Base-by-base conservation (phyloP, 2,113 vertebrate species). In the Lagopus leucura region DNA sequence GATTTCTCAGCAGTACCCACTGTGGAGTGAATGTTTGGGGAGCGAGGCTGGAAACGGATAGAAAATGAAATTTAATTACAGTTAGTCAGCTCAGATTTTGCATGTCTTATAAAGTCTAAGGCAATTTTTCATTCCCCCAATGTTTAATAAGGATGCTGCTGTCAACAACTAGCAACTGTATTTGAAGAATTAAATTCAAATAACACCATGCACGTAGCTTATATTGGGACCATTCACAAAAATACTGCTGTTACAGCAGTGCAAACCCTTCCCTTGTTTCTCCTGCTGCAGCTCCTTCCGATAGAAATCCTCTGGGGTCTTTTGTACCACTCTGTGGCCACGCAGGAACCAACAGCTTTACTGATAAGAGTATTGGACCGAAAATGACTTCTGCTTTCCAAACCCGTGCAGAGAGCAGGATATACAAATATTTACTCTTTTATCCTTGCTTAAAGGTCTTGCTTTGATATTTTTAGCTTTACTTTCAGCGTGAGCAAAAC, bases 401-500 rank as follows among this genome's bases (percentile, higher is more conserved):
- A 86, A 74, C 8, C 32, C 25, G 55, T 43, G 87, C 79, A 83
- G 52, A 71, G 79, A 86, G 69, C 28, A 92, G 45, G 65, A 86
- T 57, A 74, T n/a, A 94, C 60, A 88, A 93, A 94, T 45, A 94
- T 92, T 92, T 88, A 84, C 48, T 60, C 38, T 72, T 81, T 73
- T 36, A 69, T 40, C 61, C 42, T 86, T 72, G 57, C 80, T 92
- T 95, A 72, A 89, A 93, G 75, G 89, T 83, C 72, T 81, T 82
- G 50, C 47, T 93, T 91, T 2, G 1, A 11, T 75, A 72, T 43
- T 61, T 88, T 92, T 66, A 69, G 42, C 36, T 67, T 60, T 72
- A 47, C 55, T 86, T 82, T 14, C 60, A 81, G 27, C 22, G 28
- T 13, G 36, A 88, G 75, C 65, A 83, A 72, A 91, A 64, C 21